These are phyloP conservation scores for Trichonephila inaurata DNA, from an alignment of 1,140 invertebrate genomes.

Conservation along the genomic window DNA sequence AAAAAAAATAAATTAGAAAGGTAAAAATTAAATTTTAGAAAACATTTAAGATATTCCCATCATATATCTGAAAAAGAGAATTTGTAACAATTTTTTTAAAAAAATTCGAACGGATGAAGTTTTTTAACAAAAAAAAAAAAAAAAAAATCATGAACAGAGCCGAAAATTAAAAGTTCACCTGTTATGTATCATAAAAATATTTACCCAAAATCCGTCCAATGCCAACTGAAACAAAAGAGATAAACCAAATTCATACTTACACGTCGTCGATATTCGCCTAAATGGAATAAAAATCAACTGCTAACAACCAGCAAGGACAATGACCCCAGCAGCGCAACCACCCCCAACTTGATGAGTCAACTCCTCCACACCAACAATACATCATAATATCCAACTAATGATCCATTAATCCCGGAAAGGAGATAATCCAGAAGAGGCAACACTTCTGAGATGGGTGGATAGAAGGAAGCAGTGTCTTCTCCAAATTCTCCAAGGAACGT, in stretches of 20 bases:
- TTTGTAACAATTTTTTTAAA: too few relatives aligned
- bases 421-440: not conserved
- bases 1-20: too few relatives aligned
- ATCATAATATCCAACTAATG: conserved; percentile 18
- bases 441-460: not conserved
- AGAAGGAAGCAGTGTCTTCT: not conserved
- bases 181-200: too few relatives aligned
- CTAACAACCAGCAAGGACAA: not conserved
- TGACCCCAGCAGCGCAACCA: not conserved
- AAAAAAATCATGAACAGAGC: too few relatives aligned
- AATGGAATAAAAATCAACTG: not conserved
- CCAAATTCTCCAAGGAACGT: not conserved
- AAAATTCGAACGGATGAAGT: too few relatives aligned
- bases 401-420: not conserved
- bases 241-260: not conserved
- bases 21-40: too few relatives aligned
- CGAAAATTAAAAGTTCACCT: too few relatives aligned
- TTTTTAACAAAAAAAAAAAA: too few relatives aligned
- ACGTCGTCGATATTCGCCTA: not conserved
- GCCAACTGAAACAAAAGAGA: not conserved
- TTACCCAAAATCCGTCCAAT: not conserved
- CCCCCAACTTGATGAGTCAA: conserved; percentile 19
- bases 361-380: not conserved
- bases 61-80: too few relatives aligned
- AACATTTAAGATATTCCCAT: too few relatives aligned